phyloP scores from a whole-genome alignment of 2,113 vertebrate species.

The Promerops cafer region DNA sequence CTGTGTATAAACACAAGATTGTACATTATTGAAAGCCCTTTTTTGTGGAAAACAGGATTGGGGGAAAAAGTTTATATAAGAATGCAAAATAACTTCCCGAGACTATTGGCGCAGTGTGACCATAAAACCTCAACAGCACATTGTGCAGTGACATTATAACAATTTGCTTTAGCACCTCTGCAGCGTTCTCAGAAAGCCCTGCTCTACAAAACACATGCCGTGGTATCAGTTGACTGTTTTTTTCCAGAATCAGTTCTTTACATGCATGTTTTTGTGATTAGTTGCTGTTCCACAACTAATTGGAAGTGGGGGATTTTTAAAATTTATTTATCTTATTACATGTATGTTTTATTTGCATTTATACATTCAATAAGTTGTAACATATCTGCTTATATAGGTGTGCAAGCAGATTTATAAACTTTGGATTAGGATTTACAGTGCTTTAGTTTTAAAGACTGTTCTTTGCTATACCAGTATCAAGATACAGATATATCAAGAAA shows the following conservation, averaged over 20 bases:
- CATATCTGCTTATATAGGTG: neutral
- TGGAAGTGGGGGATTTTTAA: neutral
- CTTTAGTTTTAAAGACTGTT: neutral
- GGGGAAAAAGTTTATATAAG: conserved; percentile 36
- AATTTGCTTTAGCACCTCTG: conserved; percentile 49
- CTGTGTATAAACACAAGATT: conserved; percentile 43
- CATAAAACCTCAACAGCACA: conserved; percentile 53
- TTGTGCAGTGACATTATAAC: conserved; percentile 15
- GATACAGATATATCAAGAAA: neutral
- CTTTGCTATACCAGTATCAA: neutral
- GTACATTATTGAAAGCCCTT: conserved; percentile 58
- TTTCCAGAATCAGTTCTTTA: neutral
- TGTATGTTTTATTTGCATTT: neutral
- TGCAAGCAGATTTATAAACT: neutral
- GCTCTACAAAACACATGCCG: neutral
- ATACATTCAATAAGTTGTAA: neutral
- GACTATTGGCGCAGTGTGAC: conserved; percentile 40
- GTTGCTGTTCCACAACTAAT: neutral
- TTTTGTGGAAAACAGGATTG: conserved; percentile 45
- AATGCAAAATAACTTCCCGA: conserved; percentile 62
- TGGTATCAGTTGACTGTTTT: neutral
- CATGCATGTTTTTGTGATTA: conserved; percentile 14
- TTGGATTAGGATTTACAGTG: neutral
- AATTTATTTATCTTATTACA: neutral
- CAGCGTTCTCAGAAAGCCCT: neutral